These are phyloP conservation scores for Macquaria australasica DNA, from an alignment of 2,113 vertebrate genomes.

Conservation along the genomic window DNA sequence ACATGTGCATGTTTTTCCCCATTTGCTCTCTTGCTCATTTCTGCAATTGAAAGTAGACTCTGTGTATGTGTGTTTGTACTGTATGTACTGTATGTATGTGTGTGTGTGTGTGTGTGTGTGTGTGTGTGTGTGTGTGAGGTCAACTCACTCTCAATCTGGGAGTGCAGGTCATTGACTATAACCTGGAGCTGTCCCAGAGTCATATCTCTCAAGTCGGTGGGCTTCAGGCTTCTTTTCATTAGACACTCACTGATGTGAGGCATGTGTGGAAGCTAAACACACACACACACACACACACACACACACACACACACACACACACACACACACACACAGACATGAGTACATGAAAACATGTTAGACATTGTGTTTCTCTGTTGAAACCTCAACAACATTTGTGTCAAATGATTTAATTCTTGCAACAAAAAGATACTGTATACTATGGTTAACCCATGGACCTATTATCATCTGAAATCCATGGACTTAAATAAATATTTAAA, in stretches of 20 bases:
- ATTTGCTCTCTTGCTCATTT: slow-evolving; percentile 59
- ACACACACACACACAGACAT: neutral
- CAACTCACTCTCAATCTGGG: slow-evolving; percentile 97
- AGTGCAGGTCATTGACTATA: slow-evolving; percentile 99
- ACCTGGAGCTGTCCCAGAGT: slow-evolving; percentile 97
- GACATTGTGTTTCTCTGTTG: neutral
- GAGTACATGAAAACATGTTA: neutral
- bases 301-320: neutral
- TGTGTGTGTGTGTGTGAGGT: slow-evolving; percentile 20
- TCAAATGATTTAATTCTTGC: neutral
- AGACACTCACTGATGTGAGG: slow-evolving; percentile 98
- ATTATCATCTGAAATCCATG: neutral
- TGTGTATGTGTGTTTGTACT: slow-evolving; percentile 14
- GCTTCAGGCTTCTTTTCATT: slow-evolving; percentile 98
- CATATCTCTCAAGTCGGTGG: slow-evolving; percentile 96
- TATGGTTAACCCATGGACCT: neutral
- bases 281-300: neutral
- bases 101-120: slow-evolving; percentile 18
- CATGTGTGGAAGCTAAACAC: slow-evolving; percentile 93
- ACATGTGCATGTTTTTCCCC: slow-evolving; percentile 64
- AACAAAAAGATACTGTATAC: neutral
- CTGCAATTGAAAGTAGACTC: slow-evolving; percentile 39
- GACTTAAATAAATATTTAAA: neutral
- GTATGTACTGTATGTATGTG: slow-evolving; percentile 19
- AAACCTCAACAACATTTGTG: neutral